Base-by-base conservation (phyloP, 2,888 invertebrate genomes). In the Exephanes ischioxanthus region DNA sequence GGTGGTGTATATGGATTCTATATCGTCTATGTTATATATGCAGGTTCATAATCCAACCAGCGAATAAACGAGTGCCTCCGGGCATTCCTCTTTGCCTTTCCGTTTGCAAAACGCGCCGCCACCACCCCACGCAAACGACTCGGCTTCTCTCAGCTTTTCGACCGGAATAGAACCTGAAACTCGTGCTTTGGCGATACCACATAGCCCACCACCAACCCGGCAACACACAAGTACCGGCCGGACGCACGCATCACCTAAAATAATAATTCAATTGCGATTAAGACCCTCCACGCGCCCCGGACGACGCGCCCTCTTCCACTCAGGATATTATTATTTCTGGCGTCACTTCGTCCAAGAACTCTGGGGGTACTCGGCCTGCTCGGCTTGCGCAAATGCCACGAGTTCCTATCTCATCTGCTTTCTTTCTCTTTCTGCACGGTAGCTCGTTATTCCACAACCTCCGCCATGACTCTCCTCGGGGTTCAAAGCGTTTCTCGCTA, bases 221-320 rank as follows among this genome's bases (percentile, higher is more conserved):
- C 76, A 80, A 81, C 45, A 81, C 75, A 53, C 82, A 81, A 80
- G 70, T 86, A 85, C 68, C 72, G 66, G 70, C 85, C 89, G 87
- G 87, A 85, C 86, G 77, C 83, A 87, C 88, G 88, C 90, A 90
- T 90, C 90, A 88, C 89, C 89, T 87, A 89, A 89, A 91, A 92
- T 92, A 91, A 92, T 90, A 90, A 89, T 89, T 88, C 89, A 89
- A 88, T 89, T 89, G 85, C 89, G 89, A 91, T 91, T 89, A 89
- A 90, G 89, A 89, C 85, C 82, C 78, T 30, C 48, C 19, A n/a
- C 66, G 72, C 68, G 55, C 30, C 78, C 78, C 81, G 75, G 45
- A 70, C 55, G 76, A 77, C 75, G 75, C 81, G 61, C 71, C 75
- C 72, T 79, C 72, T 77, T 77, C 72, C 80, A 83, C 85, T 80